Evolutionary conservation across 2,888 invertebrate genomes (phyloP).

Genomic region (Diarsia mendica): DNA sequence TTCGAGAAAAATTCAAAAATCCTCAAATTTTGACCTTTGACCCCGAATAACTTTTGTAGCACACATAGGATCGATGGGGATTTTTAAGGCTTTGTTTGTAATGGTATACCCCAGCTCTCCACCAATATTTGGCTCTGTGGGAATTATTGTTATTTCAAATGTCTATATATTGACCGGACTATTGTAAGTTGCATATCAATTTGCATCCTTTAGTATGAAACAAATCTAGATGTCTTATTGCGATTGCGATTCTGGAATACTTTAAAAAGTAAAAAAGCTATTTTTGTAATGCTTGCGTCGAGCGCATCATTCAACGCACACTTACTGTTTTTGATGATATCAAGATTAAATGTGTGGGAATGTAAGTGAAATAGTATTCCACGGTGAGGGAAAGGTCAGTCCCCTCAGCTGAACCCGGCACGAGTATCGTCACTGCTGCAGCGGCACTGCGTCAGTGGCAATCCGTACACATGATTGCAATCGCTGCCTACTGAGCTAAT

Average conservation of each 20-base stretch:
- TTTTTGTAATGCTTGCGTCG: slow-evolving; percentile 30
- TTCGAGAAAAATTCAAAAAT: too few relatives aligned
- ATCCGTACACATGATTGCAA: slow-evolving; percentile 67
- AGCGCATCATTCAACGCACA: slow-evolving; percentile 35
- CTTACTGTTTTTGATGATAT: slow-evolving; percentile 62
- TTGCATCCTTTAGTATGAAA: too few relatives aligned
- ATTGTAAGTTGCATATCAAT: background rate
- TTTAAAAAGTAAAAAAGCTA: slow-evolving; percentile 10
- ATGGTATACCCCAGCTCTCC: too few relatives aligned
- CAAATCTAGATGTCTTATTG: background rate
- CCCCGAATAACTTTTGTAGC: too few relatives aligned
- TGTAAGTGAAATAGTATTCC: slow-evolving; percentile 80
- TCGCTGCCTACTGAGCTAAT: slow-evolving; percentile 66
- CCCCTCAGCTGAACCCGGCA: slow-evolving; percentile 72
- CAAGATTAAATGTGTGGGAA: slow-evolving; percentile 77
- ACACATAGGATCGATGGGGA: too few relatives aligned
- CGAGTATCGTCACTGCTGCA: slow-evolving; percentile 56
- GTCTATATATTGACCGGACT: too few relatives aligned
- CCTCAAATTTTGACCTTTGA: too few relatives aligned
- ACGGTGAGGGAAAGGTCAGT: slow-evolving; percentile 78
- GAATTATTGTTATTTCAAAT: too few relatives aligned
- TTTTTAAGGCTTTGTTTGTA: too few relatives aligned
- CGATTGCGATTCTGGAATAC: background rate
- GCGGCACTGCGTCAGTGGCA: slow-evolving; percentile 39
- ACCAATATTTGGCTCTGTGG: too few relatives aligned